These are phyloP conservation scores for Diloba caeruleocephala DNA, from an alignment of 2,888 invertebrate genomes.

Conservation along the genomic window DNA sequence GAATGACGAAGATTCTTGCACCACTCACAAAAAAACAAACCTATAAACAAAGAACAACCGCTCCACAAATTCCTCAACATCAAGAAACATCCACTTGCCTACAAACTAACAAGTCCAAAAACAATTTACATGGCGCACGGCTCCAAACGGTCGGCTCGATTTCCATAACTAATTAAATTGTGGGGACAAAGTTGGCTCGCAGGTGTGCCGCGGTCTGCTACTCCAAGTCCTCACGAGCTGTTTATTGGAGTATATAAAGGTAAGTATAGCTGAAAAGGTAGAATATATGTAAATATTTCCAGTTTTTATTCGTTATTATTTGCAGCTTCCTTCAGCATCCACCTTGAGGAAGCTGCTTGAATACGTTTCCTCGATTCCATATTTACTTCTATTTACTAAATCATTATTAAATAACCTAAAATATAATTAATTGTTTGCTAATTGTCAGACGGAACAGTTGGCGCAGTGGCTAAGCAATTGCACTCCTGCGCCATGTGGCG, in stretches of 20 bases:
- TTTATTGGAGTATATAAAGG: conserved; percentile 45
- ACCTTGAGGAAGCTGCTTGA: no score
- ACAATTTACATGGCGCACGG: conserved; percentile 61
- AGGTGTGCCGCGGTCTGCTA: conserved; percentile 58
- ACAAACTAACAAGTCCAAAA: conserved; percentile 58
- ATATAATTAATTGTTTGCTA: no score
- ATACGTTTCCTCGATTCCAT: no score
- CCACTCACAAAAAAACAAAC: no score
- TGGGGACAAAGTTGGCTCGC: conserved; percentile 66
- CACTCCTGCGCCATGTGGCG: no score
- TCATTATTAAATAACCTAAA: no score
- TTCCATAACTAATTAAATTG: conserved; percentile 77
- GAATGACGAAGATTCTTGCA: no score
- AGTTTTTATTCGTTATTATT: no score
- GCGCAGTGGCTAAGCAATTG: no score
- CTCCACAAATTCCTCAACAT: conserved; percentile 36
- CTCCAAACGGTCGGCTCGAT: conserved; percentile 59
- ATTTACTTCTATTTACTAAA: no score
- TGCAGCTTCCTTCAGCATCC: no score
- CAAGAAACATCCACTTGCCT: conserved; percentile 45
- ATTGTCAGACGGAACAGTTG: no score
- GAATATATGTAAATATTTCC: conserved; percentile 20
- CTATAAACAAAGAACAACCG: background rate
- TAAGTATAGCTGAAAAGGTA: background rate
- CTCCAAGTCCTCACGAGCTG: conserved; percentile 44